A percentile compares a stretch with the other conserved stretches of the same genome.
Conservation (phyloP, 92 coral and sea anemone species). For the Siderastrea radians region DNA sequence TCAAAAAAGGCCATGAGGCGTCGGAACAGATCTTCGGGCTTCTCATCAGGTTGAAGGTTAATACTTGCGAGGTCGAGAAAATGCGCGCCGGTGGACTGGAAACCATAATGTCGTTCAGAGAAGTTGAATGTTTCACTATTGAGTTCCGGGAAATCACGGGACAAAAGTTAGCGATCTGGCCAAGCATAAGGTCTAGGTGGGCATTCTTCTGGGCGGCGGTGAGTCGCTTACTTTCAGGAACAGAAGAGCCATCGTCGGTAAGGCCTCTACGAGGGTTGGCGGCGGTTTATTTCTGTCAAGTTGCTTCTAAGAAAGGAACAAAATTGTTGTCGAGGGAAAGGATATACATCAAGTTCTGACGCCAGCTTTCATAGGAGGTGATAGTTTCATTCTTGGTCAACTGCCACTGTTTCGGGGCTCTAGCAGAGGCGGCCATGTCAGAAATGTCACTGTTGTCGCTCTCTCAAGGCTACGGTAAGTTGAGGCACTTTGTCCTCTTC, state of each 20-base stretch:
- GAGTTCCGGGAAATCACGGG: constrained; percentile 64
- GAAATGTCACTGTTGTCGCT: constrained; percentile 1
- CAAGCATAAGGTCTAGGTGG: constrained; percentile 67
- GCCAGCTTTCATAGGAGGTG: constrained; percentile 68
- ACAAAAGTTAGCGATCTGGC: constrained; percentile 68
- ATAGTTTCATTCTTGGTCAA: constrained; percentile 57
- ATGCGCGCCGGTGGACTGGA: constrained; percentile 68
- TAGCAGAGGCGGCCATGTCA: constrained; percentile 60
- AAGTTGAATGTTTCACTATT: constrained; percentile 67
- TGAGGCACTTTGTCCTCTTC: too few species aligned
- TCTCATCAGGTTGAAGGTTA: constrained; percentile 47
- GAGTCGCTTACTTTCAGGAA: constrained; percentile 65
- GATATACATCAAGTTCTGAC: constrained; percentile 45
- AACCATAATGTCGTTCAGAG: constrained; percentile 61
- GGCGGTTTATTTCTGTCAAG: constrained; percentile 66
- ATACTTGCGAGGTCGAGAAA: constrained; percentile 44
- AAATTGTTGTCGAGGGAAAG: constrained; percentile 64
- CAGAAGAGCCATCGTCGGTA: constrained; percentile 42
- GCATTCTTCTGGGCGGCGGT: constrained; percentile 57
- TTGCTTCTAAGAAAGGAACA: constrained; percentile 55
- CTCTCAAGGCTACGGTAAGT: too few species aligned
- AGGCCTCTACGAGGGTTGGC: constrained; percentile 56
- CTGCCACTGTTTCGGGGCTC: constrained; percentile 68
- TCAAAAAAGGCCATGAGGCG: constrained; percentile 66
- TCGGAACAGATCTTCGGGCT: constrained; percentile 65